Percentiles rank a stretch among this genome's conserved stretches.
phyloP scores from a whole-genome alignment of 2,113 vertebrate species.

The Pyxicephalus adspersus region DNA sequence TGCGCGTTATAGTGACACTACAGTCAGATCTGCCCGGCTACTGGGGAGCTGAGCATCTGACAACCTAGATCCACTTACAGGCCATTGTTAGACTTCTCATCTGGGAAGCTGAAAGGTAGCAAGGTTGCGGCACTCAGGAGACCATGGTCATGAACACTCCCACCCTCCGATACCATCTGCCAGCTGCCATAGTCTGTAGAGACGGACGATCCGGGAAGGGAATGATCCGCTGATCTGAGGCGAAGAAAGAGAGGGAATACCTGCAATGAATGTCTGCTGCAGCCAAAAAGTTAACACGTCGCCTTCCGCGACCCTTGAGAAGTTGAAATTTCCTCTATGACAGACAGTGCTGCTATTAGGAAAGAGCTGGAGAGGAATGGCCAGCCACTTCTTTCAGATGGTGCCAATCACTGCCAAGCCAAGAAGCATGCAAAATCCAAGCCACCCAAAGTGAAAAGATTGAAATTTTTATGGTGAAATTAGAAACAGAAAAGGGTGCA shows the following conservation, averaged over 20 bases:
- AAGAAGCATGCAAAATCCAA: slow-evolving; percentile 43
- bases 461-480: neutral
- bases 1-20: neutral
- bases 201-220: slow-evolving; percentile 91
- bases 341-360: neutral
- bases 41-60: slow-evolving; percentile 55
- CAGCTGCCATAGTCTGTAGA: slow-evolving; percentile 98
- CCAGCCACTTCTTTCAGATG: slow-evolving; percentile 5
- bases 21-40: neutral
- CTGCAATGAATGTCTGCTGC: slow-evolving; percentile 63
- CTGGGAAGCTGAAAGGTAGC: slow-evolving; percentile 92
- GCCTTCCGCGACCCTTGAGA: slow-evolving; percentile 4
- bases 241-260: slow-evolving; percentile 74
- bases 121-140: slow-evolving; percentile 83
- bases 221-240: slow-evolving; percentile 86
- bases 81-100: slow-evolving; percentile 87
- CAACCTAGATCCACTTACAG: slow-evolving; percentile 84
- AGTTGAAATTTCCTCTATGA: slow-evolving; percentile 17
- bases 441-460: neutral
- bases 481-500: neutral
- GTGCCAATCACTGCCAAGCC: slow-evolving; percentile 52
- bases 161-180: slow-evolving; percentile 98
- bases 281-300: slow-evolving; percentile 42
- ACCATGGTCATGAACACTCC: slow-evolving; percentile 92
- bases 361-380: slow-evolving; percentile 1